These are phyloP conservation scores for Acanthochromis polyacanthus DNA, from an alignment of 2,113 vertebrate genomes.

Conservation along the genomic window DNA sequence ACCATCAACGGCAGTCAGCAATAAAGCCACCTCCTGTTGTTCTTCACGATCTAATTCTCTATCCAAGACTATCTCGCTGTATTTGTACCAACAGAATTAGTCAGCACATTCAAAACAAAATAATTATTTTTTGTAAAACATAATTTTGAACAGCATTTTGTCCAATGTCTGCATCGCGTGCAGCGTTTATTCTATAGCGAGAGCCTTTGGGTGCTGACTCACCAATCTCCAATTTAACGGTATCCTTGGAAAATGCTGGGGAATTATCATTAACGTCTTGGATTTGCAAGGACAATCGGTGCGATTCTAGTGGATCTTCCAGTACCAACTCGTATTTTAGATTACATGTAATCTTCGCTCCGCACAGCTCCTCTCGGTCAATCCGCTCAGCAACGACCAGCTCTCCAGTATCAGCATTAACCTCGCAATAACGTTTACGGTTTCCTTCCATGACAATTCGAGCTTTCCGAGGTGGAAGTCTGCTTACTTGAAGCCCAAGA, in stretches of 20 bases:
- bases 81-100: slow-evolving; percentile 45
- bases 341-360: slow-evolving; percentile 16
- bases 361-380: slow-evolving; percentile 26
- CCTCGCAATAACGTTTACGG: slow-evolving; percentile 28
- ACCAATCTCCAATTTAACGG: slow-evolving; percentile 66
- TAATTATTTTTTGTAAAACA: slow-evolving; percentile 57
- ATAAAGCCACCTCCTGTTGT: slow-evolving; percentile 35
- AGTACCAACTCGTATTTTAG: background rate
- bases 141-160: slow-evolving; percentile 67
- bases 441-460: slow-evolving; percentile 51
- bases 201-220: slow-evolving; percentile 70
- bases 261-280: slow-evolving; percentile 84
- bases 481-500: slow-evolving; percentile 64
- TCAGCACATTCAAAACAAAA: slow-evolving; percentile 62
- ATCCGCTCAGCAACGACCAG: slow-evolving; percentile 8
- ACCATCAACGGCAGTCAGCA: slow-evolving; percentile 68
- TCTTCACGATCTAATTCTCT: slow-evolving; percentile 47
- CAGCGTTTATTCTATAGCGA: slow-evolving; percentile 68
- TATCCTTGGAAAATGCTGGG: slow-evolving; percentile 68
- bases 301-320: slow-evolving; percentile 6
- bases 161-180: slow-evolving; percentile 76
- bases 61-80: slow-evolving; percentile 31
- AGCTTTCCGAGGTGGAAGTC: slow-evolving; percentile 30
- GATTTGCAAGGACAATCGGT: slow-evolving; percentile 65
- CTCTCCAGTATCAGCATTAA: slow-evolving; percentile 12